Base-by-base conservation (phyloP, 1,140 invertebrate genomes). In the Caerostris darwini region DNA sequence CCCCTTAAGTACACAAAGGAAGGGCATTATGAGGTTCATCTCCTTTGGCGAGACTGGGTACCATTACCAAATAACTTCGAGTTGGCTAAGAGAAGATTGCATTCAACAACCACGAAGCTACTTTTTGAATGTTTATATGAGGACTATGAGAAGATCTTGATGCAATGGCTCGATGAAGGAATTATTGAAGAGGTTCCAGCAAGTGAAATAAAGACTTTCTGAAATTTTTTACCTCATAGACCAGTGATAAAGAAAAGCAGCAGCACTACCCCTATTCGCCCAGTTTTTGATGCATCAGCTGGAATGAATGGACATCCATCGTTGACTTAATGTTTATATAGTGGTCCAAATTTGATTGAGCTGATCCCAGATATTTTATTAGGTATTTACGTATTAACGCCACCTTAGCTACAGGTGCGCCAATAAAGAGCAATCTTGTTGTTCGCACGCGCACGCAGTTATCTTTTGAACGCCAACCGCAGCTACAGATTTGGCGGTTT, bases 191-290 rank as follows among this genome's bases (percentile, higher is more conserved):
- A 90, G 82, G 56, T 64, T 58, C 7, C 64, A 7, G 0, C 4
- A 19, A 3, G 58, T 54, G 69, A 91, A 58, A 12, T 57, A 17
- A 7, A 58, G 17, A 34, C 8, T 0, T 50, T 0, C 7, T 71
- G 54, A 50, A 58, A 50, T 81, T 91, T 82, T 19, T 91, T 91
- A 56, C 57, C 90, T 34, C 71, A 82, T 91, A 14, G 90, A 61
- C 19, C 90, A 59, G 10, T 6, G 58, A 7, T 59, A 7, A 7
- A 3, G 58, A 81, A 59, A 59, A 59, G 58, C 58, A 59, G 58
- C 10, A 59, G 58, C 58, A 59, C 58, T 3, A 59, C 58, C 34
- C 34, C 34, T 34, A 34, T 34, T 34, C 34, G 34, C 34, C 57
- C 34, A 34, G 34, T 34, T 34, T 59, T 59, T 3, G 58, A 59